Evolutionary conservation across 2,888 invertebrate genomes (phyloP).

Genomic region (Diarsia mendica): DNA sequence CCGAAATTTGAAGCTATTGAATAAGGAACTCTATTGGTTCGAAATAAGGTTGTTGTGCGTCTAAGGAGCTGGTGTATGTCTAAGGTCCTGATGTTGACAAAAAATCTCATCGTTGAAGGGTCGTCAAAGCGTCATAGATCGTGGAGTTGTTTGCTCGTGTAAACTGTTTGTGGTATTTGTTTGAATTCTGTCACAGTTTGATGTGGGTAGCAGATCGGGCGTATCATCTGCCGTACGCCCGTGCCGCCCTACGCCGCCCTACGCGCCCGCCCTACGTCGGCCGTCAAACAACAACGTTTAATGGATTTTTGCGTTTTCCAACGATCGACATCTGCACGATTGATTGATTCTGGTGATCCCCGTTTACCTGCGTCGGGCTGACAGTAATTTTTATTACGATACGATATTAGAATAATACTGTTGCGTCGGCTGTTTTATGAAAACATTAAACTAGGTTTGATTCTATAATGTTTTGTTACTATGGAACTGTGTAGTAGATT

Average conservation of each 20-base stretch:
- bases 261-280: conserved; percentile 28
- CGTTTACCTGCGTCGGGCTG: conserved; percentile 4
- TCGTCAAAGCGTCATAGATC: conserved; percentile 69
- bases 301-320: conserved; percentile 67
- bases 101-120: conserved; percentile 74
- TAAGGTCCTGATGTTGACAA: conserved; percentile 63
- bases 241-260: neutral
- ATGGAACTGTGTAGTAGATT: neutral
- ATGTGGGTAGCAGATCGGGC: conserved; percentile 59
- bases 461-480: neutral
- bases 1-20: conserved; percentile 26
- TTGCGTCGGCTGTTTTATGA: neutral
- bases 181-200: conserved; percentile 68
- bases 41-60: conserved; percentile 34
- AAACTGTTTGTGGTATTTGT: conserved; percentile 77
- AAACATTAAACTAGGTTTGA: neutral
- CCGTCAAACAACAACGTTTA: conserved; percentile 69
- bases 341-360: conserved; percentile 39
- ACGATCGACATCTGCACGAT: conserved; percentile 54
- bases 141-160: conserved; percentile 75
- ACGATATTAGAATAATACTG: neutral
- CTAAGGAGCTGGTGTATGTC: conserved; percentile 16
- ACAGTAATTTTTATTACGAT: neutral
- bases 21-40: conserved; percentile 44
- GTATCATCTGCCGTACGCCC: conserved; percentile 49